Percentiles rank a stretch among this genome's conserved stretches.
Evolutionary conservation across 2,797 vertebrate genomes (phyloP).

Genomic region (Gambusia yucatana): DNA sequence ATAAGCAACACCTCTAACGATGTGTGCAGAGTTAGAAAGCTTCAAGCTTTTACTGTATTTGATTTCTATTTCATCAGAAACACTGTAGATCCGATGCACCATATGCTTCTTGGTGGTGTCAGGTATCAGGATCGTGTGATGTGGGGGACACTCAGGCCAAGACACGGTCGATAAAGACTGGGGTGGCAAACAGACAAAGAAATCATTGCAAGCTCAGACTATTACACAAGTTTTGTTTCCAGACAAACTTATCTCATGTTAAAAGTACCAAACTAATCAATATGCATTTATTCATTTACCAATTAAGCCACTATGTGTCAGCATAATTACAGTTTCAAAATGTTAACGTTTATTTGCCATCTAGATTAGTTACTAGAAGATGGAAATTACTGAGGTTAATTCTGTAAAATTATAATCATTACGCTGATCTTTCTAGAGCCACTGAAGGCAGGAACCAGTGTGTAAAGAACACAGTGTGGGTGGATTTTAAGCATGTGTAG

Average conservation of each 20-base stretch:
- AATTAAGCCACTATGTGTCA: background rate
- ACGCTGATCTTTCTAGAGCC: background rate
- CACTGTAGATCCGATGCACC: conserved; percentile 24
- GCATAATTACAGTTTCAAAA: background rate
- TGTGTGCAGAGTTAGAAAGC: background rate
- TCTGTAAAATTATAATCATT: background rate
- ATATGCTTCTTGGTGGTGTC: conserved; percentile 52
- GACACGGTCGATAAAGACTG: conserved; percentile 58
- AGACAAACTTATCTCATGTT: background rate
- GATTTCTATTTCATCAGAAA: background rate
- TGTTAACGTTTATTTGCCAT: background rate
- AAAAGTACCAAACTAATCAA: background rate
- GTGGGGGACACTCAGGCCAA: conserved; percentile 46
- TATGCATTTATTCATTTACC: too few relatives aligned
- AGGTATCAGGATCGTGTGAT: conserved; percentile 53
- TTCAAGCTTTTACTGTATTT: background rate
- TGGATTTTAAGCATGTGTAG: conserved; percentile 32
- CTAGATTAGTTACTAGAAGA: background rate
- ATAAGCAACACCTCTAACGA: background rate
- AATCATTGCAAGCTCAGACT: conserved; percentile 28
- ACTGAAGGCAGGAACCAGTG: background rate
- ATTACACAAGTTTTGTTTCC: background rate
- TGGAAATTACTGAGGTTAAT: background rate
- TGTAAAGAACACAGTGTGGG: conserved; percentile 8
- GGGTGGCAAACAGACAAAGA: conserved; percentile 27